A percentile compares a stretch with the other conserved stretches of the same genome.
Evolutionary conservation across 2,797 vertebrate genomes (phyloP).

Genomic region (Cephalopachus bancanus): DNA sequence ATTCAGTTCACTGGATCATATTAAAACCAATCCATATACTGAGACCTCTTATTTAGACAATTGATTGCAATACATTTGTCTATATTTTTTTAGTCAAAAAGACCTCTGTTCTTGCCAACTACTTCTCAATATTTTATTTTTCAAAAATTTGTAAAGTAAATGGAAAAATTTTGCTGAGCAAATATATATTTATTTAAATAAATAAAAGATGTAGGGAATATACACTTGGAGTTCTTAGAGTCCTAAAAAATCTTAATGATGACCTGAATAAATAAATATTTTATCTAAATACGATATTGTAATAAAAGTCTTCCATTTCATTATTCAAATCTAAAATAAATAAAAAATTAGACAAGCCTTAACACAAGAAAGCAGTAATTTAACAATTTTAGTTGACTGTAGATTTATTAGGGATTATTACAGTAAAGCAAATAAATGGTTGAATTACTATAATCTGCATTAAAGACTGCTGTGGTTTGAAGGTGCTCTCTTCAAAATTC

Average conservation of each 20-base stretch:
- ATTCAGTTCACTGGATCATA: background rate
- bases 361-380: background rate
- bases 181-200: background rate
- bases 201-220: background rate
- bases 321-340: conserved; percentile 15
- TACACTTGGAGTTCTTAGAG: background rate
- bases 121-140: background rate
- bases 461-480: background rate
- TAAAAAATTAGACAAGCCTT: background rate
- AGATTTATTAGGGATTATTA: background rate
- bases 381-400: background rate
- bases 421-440: background rate
- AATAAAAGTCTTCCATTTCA: background rate
- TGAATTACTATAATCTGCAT: background rate
- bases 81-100: background rate
- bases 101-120: background rate
- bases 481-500: background rate
- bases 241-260: background rate
- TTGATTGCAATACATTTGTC: background rate
- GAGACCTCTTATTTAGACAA: background rate
- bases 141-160: background rate
- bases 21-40: background rate
- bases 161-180: background rate
- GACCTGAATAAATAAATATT: background rate
- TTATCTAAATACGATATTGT: background rate